A percentile compares a stretch with the other conserved stretches of the same genome.
These are phyloP conservation scores for Crypturellus tataupa DNA, from an alignment of 2,797 vertebrate species.

Conservation along the genomic window DNA sequence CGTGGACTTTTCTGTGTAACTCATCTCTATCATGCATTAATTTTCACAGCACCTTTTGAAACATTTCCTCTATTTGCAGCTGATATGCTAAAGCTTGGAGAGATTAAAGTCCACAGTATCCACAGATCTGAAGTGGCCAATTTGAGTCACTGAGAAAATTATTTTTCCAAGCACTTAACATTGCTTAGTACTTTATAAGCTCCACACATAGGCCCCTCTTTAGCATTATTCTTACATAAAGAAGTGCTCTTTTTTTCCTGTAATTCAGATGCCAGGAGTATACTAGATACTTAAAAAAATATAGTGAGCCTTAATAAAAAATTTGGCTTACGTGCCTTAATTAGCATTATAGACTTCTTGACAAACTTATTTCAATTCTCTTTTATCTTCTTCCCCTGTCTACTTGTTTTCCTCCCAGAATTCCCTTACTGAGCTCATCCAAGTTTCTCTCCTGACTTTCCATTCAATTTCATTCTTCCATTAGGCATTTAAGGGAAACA, in stretches of 20 bases:
- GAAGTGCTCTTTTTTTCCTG: not conserved
- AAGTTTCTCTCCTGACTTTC: not conserved
- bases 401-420: not conserved
- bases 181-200: not conserved
- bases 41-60: conserved; percentile 28
- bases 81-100: not conserved
- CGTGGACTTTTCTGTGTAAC: conserved; percentile 19
- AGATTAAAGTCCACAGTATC: conserved; percentile 7
- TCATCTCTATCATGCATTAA: conserved; percentile 20
- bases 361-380: not conserved
- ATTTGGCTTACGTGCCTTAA: not conserved
- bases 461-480: not conserved
- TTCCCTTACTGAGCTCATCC: not conserved
- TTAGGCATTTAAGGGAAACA: not conserved
- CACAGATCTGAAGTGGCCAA: conserved; percentile 14
- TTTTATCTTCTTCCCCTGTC: not conserved
- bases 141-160: conserved; percentile 32
- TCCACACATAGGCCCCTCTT: not conserved
- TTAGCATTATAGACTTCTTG: not conserved
- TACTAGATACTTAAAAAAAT: not conserved
- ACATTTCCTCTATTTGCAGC: not conserved
- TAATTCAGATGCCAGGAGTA: not conserved
- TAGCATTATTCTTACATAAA: not conserved
- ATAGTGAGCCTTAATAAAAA: not conserved
- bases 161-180: conserved; percentile 20